Percentiles rank a stretch among this genome's conserved stretches.
Evolutionary conservation across 2,888 invertebrate species (phyloP).

Genomic region (Microplitis manilae): DNA sequence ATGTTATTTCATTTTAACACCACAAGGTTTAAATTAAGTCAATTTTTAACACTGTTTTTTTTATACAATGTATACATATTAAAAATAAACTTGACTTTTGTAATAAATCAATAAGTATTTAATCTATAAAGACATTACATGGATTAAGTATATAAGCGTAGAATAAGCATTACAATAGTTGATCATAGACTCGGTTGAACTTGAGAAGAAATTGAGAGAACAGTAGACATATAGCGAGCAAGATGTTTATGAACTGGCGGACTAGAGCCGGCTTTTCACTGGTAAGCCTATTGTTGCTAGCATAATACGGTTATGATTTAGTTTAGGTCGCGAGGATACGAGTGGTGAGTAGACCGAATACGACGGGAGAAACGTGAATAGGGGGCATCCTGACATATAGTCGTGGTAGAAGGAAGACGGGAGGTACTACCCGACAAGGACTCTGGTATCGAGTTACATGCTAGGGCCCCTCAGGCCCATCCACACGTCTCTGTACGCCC

Average conservation of each 20-base stretch:
- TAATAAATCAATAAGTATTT: not conserved
- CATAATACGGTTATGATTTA: conserved; percentile 71
- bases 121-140: not conserved
- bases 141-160: not conserved
- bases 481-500: conserved; percentile 46
- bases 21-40: no score
- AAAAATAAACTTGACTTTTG: not conserved
- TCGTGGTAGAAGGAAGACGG: conserved; percentile 41
- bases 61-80: not conserved
- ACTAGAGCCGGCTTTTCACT: conserved; percentile 68
- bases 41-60: no score
- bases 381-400: conserved; percentile 35
- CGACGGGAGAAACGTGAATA: conserved; percentile 43
- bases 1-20: no score
- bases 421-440: conserved; percentile 56
- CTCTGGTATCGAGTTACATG: conserved; percentile 66
- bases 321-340: conserved; percentile 62
- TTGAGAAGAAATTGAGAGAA: not conserved
- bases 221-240: conserved; percentile 43
- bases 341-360: conserved; percentile 40
- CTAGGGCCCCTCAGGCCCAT: conserved; percentile 41
- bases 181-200: not conserved
- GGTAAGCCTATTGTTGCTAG: conserved; percentile 52
- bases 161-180: not conserved
- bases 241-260: conserved; percentile 63